Conservation (phyloP, 2,113 vertebrate genomes). For the Cyanocitta stelleri region DNA sequence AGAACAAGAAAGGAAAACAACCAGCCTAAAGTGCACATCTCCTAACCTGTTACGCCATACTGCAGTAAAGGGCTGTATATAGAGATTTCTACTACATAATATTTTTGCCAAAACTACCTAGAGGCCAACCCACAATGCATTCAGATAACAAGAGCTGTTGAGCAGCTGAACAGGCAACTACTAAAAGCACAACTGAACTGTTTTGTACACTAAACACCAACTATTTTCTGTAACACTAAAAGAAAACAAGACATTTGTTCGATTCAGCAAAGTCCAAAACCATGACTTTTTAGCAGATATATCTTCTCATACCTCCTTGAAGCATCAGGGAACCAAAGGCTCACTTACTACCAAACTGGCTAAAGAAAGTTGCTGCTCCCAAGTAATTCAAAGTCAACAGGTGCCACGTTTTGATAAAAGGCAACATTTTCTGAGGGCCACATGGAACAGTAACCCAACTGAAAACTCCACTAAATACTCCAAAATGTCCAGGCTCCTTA, state of each 20-base stretch:
- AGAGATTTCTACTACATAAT: not conserved
- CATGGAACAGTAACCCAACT: not conserved
- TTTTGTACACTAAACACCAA: not conserved
- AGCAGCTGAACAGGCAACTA: not conserved
- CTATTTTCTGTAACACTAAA: not conserved
- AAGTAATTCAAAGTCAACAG: not conserved
- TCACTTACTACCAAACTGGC: not conserved
- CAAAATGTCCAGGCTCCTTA: not conserved
- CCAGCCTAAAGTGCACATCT: not conserved
- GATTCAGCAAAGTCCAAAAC: not conserved
- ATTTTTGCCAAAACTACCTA: not conserved
- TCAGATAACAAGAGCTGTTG: not conserved
- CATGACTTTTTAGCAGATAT: not conserved
- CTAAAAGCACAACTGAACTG: not conserved
- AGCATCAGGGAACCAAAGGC: not conserved
- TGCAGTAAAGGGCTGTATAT: not conserved
- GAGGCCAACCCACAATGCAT: not conserved
- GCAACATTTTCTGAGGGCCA: not conserved
- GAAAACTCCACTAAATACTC: not conserved
- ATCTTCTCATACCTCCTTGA: not conserved
- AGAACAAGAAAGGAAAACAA: not conserved
- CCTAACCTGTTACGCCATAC: not conserved
- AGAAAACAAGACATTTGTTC: not conserved
- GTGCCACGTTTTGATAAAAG: not conserved
- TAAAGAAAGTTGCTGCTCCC: not conserved